Conservation (phyloP, 2,888 invertebrate species). For the Digitonthophagus gazella region DNA sequence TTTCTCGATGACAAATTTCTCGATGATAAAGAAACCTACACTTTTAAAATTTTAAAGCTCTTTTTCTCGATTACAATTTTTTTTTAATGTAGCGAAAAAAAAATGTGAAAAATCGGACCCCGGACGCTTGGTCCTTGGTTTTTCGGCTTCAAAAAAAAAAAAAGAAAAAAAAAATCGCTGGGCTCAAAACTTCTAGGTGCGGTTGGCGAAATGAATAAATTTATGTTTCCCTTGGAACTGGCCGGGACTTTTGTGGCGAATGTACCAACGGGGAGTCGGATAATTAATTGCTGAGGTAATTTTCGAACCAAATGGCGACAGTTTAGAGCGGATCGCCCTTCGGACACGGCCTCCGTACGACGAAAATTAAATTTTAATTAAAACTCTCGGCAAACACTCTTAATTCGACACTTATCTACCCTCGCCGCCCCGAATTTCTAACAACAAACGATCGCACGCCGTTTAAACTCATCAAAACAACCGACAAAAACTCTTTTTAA, state of each 20-base stretch:
- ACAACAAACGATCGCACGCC: background rate
- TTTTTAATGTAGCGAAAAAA: background rate
- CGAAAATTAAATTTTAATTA: background rate
- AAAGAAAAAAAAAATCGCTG: background rate
- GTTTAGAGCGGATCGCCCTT: slow-evolving; percentile 5
- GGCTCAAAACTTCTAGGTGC: background rate
- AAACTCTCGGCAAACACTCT: background rate
- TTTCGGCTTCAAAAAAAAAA: too few species aligned
- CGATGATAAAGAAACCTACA: too few species aligned
- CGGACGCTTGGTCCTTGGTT: too few species aligned
- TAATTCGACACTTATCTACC: background rate
- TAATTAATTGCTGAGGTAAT: slow-evolving; percentile 16
- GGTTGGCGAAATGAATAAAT: slow-evolving; percentile 13
- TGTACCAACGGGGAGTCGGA: slow-evolving; percentile 12
- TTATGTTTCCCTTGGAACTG: slow-evolving; percentile 10
- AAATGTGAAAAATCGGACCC: too few species aligned
- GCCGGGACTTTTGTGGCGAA: slow-evolving; percentile 6
- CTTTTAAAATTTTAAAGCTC: too few species aligned
- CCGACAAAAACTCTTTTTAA: too few species aligned
- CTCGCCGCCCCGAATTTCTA: background rate
- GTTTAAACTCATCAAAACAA: background rate
- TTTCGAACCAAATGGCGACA: slow-evolving; percentile 15
- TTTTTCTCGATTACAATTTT: too few species aligned
- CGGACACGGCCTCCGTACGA: background rate
- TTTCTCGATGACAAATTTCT: too few species aligned